Percentiles rank a stretch among this genome's conserved stretches.
Conservation (phyloP, 1,140 invertebrate species). For the Doryteuthis pealeii region DNA sequence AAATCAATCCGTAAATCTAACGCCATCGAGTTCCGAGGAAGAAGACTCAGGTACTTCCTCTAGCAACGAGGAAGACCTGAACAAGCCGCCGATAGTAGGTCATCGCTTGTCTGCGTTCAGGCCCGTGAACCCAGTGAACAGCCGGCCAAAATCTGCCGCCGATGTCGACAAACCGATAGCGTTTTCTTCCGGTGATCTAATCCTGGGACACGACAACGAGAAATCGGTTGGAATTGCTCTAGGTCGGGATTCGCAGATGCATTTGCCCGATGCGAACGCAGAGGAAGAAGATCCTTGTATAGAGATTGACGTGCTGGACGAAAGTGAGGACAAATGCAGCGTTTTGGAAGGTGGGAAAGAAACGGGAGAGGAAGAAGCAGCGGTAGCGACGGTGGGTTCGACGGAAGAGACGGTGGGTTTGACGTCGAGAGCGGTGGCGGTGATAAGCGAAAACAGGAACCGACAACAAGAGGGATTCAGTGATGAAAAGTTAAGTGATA, state of each 20-base stretch:
- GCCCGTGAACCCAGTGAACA: slow-evolving; percentile 22
- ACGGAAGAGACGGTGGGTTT: not conserved
- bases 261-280: not conserved
- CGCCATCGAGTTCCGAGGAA: slow-evolving; percentile 14
- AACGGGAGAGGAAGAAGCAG: not conserved
- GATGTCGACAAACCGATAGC: slow-evolving; percentile 9
- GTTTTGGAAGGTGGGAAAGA: not conserved
- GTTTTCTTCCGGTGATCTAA: not conserved
- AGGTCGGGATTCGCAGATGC: not conserved
- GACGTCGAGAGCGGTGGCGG: not conserved
- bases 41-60: not conserved
- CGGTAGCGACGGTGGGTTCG: not conserved
- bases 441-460: not conserved
- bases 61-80: not conserved
- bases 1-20: not conserved
- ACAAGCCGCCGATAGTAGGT: slow-evolving; percentile 10
- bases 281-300: slow-evolving; percentile 15
- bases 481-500: not conserved
- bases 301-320: slow-evolving; percentile 36
- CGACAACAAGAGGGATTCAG: not conserved
- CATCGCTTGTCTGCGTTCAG: slow-evolving; percentile 34
- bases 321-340: slow-evolving; percentile 24
- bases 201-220: slow-evolving; percentile 22
- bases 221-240: slow-evolving; percentile 10
- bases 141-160: not conserved